A percentile compares a stretch with the other conserved stretches of the same genome.
phyloP scores from a whole-genome alignment of 2,888 invertebrate genomes.

The Drosophila anomelani region DNA sequence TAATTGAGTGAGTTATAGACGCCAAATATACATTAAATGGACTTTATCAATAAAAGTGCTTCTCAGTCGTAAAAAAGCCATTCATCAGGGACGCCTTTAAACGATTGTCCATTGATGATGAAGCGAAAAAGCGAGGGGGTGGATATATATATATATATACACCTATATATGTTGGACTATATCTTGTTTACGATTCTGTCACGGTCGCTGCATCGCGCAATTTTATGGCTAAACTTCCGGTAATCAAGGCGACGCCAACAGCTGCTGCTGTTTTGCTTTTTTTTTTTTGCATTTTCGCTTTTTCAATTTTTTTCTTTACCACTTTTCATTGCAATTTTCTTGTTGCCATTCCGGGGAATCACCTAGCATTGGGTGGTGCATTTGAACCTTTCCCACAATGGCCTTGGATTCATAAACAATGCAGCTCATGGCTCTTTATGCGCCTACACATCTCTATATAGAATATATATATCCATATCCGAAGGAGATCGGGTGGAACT shows the following conservation, averaged over 20 bases:
- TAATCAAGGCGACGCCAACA: conserved; percentile 44
- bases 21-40: not conserved
- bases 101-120: conserved; percentile 41
- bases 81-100: conserved; percentile 49
- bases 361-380: conserved; percentile 24
- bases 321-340: not conserved
- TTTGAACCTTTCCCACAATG: conserved; percentile 31
- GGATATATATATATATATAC: not conserved
- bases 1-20: conserved; percentile 4
- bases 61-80: conserved; percentile 51
- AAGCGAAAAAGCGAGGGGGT: conserved; percentile 16
- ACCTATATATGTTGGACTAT: not conserved
- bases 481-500: conserved; percentile 55
- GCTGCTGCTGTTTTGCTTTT: conserved; percentile 20
- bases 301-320: not conserved
- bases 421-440: conserved; percentile 5
- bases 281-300: conserved; percentile 13
- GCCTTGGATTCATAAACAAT: conserved; percentile 62
- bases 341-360: conserved; percentile 25
- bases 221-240: conserved; percentile 64
- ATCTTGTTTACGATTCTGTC: conserved; percentile 55
- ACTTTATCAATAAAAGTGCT: conserved; percentile 12
- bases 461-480: not conserved
- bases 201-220: conserved; percentile 43
- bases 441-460: too few relatives aligned